A percentile compares a stretch with the other conserved stretches of the same genome.
These are phyloP conservation scores for Trichopoda pennipes DNA, from an alignment of 2,888 invertebrate species.

Conservation along the genomic window DNA sequence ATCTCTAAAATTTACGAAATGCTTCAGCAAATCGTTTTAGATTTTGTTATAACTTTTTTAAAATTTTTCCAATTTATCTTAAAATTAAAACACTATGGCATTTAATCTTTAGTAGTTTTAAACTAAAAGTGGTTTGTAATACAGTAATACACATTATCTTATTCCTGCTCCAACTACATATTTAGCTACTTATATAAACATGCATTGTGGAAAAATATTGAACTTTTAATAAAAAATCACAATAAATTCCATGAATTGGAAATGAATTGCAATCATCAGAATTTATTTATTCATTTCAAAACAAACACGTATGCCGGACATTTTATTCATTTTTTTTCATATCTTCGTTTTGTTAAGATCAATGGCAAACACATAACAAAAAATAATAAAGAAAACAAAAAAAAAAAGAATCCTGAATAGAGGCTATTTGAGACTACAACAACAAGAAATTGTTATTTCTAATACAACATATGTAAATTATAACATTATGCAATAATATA, in stretches of 20 bases:
- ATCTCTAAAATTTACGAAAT: too few relatives aligned
- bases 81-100: too few relatives aligned
- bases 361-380: constrained; percentile 68
- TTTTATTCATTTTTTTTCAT: constrained; percentile 13
- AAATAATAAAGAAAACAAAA: too few relatives aligned
- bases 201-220: neutral
- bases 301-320: constrained; percentile 17
- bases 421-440: constrained; percentile 68
- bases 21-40: too few relatives aligned
- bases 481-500: neutral
- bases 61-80: too few relatives aligned
- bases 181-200: neutral
- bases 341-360: constrained; percentile 22
- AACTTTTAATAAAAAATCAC: constrained; percentile 1
- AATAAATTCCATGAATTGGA: constrained; percentile 48
- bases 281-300: constrained; percentile 44
- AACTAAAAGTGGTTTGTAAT: too few relatives aligned
- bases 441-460: constrained; percentile 4
- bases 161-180: neutral
- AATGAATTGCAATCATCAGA: constrained; percentile 56
- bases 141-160: too few relatives aligned
- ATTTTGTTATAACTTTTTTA: too few relatives aligned
- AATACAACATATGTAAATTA: constrained; percentile 20
- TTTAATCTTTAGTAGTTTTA: too few relatives aligned
- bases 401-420: constrained; percentile 72